Evolutionary conservation across 1,140 invertebrate species (phyloP).

Genomic region (Listronotus bonariensis): DNA sequence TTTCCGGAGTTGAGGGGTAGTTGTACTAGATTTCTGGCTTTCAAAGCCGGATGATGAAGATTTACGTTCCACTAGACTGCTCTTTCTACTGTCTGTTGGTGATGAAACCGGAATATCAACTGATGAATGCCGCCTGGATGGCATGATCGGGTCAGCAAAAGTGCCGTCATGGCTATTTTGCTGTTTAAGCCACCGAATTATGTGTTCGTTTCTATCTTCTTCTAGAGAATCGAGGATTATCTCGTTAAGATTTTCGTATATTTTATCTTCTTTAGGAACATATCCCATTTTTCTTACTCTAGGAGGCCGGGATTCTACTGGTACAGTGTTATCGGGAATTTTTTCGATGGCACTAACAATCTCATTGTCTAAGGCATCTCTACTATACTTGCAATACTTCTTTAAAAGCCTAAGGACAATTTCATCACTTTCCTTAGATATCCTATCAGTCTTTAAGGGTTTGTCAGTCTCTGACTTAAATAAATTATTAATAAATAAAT

Average conservation of each 20-base stretch:
- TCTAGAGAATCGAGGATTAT: slow-evolving; percentile 39
- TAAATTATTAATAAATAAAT: slow-evolving; percentile 53
- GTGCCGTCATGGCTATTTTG: slow-evolving; percentile 45
- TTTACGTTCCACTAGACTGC: slow-evolving; percentile 42
- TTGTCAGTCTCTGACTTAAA: slow-evolving; percentile 46
- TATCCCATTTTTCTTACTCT: slow-evolving; percentile 51
- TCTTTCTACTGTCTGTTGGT: slow-evolving; percentile 49
- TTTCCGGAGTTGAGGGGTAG: slow-evolving; percentile 47
- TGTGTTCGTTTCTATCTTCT: slow-evolving; percentile 53
- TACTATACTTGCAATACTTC: slow-evolving; percentile 54
- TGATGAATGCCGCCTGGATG: slow-evolving; percentile 40
- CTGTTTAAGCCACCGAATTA: slow-evolving; percentile 53
- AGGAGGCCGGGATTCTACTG: slow-evolving; percentile 24
- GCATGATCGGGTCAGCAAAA: slow-evolving; percentile 26
- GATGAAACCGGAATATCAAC: slow-evolving; percentile 38
- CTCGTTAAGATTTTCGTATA: slow-evolving; percentile 51
- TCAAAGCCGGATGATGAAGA: slow-evolving; percentile 48
- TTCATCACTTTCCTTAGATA: slow-evolving; percentile 50
- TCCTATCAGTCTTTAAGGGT: slow-evolving; percentile 46
- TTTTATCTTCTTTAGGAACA: slow-evolving; percentile 49
- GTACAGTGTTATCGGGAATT: slow-evolving; percentile 37
- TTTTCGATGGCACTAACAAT: slow-evolving; percentile 52
- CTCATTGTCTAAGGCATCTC: slow-evolving; percentile 50
- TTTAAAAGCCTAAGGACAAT: slow-evolving; percentile 51
- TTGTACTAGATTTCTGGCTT: slow-evolving; percentile 49